phyloP scores from a whole-genome alignment of 2,888 invertebrate species.

The Drosophila nr. fundita region DNA sequence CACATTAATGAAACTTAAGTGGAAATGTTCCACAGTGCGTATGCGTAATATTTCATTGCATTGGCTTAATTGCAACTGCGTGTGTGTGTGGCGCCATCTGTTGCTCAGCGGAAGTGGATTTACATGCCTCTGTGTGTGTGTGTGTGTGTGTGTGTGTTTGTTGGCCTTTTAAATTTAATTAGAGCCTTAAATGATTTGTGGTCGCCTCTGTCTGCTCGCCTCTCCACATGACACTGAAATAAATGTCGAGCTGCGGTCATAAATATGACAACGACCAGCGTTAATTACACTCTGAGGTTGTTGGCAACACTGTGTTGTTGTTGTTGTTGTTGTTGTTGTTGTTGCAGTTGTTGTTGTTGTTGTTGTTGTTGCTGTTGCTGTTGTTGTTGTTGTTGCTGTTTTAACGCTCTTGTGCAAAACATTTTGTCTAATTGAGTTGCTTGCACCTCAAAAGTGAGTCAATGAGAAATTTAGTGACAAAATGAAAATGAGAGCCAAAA shows the following conservation, averaged over 20 bases:
- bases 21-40: slow-evolving; percentile 15
- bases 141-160: slow-evolving; percentile 9
- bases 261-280: slow-evolving; percentile 49
- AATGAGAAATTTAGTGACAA: background rate
- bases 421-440: slow-evolving; percentile 12
- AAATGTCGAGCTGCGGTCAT: slow-evolving; percentile 61
- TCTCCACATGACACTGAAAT: slow-evolving; percentile 40
- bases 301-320: slow-evolving; percentile 23
- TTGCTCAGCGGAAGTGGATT: slow-evolving; percentile 23
- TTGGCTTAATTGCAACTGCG: slow-evolving; percentile 2
- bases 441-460: slow-evolving; percentile 10
- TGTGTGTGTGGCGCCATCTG: slow-evolving; percentile 41
- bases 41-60: slow-evolving; percentile 25
- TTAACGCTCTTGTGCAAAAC: slow-evolving; percentile 1
- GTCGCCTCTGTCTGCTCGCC: slow-evolving; percentile 27
- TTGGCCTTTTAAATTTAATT: slow-evolving; percentile 54
- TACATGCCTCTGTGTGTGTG: slow-evolving; percentile 1
- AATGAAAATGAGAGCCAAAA: too few species aligned
- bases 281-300: slow-evolving; percentile 59
- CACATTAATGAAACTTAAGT: background rate
- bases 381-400: slow-evolving; percentile 1
- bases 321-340: too few species aligned
- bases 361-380: background rate
- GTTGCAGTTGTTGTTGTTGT: background rate
- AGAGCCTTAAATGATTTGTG: slow-evolving; percentile 59